A percentile compares a stretch with the other conserved stretches of the same genome.
These are phyloP conservation scores for Xiphophorus birchmanni DNA, from an alignment of 2,797 vertebrate species.

Conservation along the genomic window DNA sequence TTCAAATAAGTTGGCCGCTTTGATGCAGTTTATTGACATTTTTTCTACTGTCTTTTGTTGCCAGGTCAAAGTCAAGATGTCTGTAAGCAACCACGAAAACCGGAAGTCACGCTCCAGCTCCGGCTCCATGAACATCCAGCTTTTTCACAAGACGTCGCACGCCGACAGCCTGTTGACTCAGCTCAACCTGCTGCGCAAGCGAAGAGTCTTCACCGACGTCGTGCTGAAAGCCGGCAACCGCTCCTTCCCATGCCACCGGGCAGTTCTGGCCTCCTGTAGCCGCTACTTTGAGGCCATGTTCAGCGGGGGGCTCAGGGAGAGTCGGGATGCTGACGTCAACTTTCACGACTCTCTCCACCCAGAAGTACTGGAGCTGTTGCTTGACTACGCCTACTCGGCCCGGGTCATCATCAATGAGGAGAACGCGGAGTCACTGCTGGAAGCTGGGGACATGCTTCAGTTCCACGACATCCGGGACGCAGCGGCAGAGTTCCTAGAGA, in stretches of 20 bases:
- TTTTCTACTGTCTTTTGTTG: not conserved
- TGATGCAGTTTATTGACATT: not conserved
- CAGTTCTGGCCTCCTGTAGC: constrained; percentile 86
- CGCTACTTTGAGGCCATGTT: constrained; percentile 91
- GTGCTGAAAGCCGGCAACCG: constrained; percentile 82
- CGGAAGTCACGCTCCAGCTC: constrained; percentile 88
- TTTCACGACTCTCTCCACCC: constrained; percentile 87
- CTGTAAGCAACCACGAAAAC: constrained; percentile 88
- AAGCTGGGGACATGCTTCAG: constrained; percentile 89
- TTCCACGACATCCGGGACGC: constrained; percentile 88
- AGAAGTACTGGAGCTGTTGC: constrained; percentile 86
- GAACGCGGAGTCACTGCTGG: constrained; percentile 87
- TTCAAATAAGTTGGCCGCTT: not conserved
- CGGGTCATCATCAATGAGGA: constrained; percentile 88
- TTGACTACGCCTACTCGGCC: constrained; percentile 88
- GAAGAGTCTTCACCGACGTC: constrained; percentile 85
- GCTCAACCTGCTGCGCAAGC: constrained; percentile 85
- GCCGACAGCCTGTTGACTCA: constrained; percentile 88
- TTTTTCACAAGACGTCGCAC: constrained; percentile 88
- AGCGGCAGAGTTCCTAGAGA: constrained; percentile 85
- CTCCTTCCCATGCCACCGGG: constrained; percentile 86
- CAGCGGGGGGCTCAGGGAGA: constrained; percentile 84
- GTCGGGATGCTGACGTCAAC: constrained; percentile 83
- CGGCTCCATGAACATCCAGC: constrained; percentile 89
- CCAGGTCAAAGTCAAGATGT: constrained; percentile 78